Evolutionary conservation across 2,113 vertebrate genomes (phyloP).

Genomic region (Otus sunia): DNA sequence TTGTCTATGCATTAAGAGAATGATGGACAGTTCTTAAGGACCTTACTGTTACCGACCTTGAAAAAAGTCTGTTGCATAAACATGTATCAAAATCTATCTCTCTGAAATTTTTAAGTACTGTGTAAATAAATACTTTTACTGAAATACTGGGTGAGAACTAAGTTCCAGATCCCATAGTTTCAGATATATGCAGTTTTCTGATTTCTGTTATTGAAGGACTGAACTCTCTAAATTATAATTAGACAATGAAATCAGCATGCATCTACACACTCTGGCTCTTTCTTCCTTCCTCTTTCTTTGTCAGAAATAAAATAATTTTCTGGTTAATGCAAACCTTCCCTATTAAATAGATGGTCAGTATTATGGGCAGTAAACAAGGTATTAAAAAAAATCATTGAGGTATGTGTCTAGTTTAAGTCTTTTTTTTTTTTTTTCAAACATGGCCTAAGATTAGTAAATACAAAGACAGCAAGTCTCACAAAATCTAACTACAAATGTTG

Average conservation of each 20-base stretch:
- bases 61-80: not conserved
- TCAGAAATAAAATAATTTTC: not conserved
- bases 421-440: not conserved
- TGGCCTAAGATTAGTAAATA: not conserved
- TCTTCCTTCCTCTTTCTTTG: not conserved
- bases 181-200: not conserved
- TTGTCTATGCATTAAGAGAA: not conserved
- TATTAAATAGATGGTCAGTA: not conserved
- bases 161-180: not conserved
- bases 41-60: not conserved
- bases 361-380: not conserved
- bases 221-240: not conserved
- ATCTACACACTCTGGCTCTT: not conserved
- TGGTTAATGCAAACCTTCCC: not conserved
- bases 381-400: not conserved
- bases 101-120: not conserved
- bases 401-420: not conserved
- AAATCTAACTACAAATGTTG: not conserved
- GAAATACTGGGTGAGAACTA: not conserved
- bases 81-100: not conserved
- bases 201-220: not conserved
- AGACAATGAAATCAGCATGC: not conserved
- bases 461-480: not conserved
- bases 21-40: not conserved
- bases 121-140: not conserved